These are phyloP conservation scores for Gambusia affinis DNA, from an alignment of 2,113 vertebrate genomes.

Conservation along the genomic window DNA sequence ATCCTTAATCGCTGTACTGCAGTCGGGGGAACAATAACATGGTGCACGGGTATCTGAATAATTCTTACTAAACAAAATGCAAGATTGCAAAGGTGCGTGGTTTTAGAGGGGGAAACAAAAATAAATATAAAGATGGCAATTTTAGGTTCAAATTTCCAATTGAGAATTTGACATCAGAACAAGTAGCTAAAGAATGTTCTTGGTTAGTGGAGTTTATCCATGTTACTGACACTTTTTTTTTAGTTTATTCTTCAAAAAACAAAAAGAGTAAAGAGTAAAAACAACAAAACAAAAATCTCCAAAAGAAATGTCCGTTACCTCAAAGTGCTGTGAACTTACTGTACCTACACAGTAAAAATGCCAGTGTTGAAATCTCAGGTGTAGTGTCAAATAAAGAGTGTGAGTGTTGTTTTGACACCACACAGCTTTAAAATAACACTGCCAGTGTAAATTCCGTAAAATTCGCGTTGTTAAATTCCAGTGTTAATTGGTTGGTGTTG, in stretches of 20 bases:
- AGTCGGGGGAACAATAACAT: not conserved
- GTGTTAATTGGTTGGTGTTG: too few relatives aligned
- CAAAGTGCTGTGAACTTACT: not conserved
- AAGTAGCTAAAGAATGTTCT: too few relatives aligned
- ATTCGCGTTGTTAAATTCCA: too few relatives aligned
- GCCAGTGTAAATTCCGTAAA: too few relatives aligned
- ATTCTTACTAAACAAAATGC: not conserved
- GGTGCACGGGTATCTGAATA: not conserved
- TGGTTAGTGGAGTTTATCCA: too few relatives aligned
- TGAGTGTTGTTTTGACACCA: too few relatives aligned
- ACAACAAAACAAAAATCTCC: not conserved
- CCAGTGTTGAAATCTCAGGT: too few relatives aligned
- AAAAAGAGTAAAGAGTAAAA: not conserved
- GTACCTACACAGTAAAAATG: too few relatives aligned
- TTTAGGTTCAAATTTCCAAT: not conserved
- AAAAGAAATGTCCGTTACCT: not conserved
- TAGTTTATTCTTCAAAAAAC: not conserved
- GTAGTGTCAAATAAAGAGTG: too few relatives aligned
- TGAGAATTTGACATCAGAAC: not conserved
- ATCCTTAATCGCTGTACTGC: not conserved
- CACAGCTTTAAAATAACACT: too few relatives aligned
- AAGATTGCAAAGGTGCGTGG: not conserved
- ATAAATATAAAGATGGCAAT: not conserved
- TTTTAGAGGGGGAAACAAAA: not conserved
- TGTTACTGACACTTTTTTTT: too few relatives aligned